Evolutionary conservation across 2,888 invertebrate genomes (phyloP), one percentile per base, ranked within the genome.

Genomic region (Alcis repandata): DNA sequence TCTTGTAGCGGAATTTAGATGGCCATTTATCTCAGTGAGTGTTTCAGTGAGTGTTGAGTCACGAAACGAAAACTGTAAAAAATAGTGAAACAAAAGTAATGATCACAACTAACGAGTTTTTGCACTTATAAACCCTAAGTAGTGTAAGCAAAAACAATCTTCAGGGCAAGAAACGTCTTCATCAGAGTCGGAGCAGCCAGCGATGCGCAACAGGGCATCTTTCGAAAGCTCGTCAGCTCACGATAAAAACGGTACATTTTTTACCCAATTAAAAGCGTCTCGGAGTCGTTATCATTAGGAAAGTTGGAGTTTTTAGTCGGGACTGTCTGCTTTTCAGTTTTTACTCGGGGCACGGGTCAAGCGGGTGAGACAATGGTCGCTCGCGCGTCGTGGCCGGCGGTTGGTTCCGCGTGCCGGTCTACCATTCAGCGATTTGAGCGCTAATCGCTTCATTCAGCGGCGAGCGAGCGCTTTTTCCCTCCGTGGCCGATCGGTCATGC

Each of bases 401-500:
- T 90, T 91, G 86, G 92, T 93, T 92, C 89, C 87, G 88, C 87
- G 87, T 93, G 91, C 93, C 92, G 85, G 78, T 75, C 75, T 69
- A 81, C 87, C 84, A 91, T 91, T 91, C 87, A 91, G 89, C 90
- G 88, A 86, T 91, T 91, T 91, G 88, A 91, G 90, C 90, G 87
- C 87, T 91, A 93, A 93, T 92, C 92, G 92, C 92, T 93, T 92
- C 90, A 93, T 92, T 92, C 91, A 91, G 82, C 84, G 78, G 82
- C 84, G 78, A 83, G 76, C 83, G 83, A 85, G 82, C 84, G 88
- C 90, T 90, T 91, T 90, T 92, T 91, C 89, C 83, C 77, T 33
- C 79, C 76, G 82, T 81, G 80, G 77, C 79, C 81, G 86, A 92
- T 92, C 90, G 88, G 91, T 92, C 92, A 92, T 91, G 92, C 93